These are phyloP conservation scores for Fragum sueziense DNA, from an alignment of 2,888 invertebrate genomes.

Conservation along the genomic window DNA sequence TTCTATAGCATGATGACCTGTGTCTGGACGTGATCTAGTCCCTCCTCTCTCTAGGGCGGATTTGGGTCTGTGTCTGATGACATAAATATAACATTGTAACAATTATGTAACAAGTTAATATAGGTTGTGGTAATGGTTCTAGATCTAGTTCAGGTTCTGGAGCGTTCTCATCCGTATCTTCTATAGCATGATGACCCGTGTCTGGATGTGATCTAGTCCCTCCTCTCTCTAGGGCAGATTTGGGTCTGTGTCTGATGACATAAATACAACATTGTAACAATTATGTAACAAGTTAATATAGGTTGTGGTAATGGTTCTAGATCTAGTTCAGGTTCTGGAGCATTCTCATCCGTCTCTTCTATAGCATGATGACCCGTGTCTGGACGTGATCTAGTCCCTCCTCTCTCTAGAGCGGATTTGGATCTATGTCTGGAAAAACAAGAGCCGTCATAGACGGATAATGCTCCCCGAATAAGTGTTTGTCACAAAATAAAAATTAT, in stretches of 20 bases:
- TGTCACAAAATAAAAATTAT: too few relatives aligned
- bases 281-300: too few relatives aligned
- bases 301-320: constrained; percentile 53
- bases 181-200: too few relatives aligned
- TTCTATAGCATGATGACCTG: constrained; percentile 75
- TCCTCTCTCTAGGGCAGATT: too few relatives aligned
- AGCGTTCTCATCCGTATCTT: constrained; percentile 45
- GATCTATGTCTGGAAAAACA: constrained; percentile 76
- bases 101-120: too few relatives aligned
- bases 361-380: constrained; percentile 74
- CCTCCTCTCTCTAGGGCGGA: constrained; percentile 79
- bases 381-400: constrained; percentile 76
- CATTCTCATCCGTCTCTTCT: constrained; percentile 79
- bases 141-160: not conserved
- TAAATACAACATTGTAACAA: too few relatives aligned
- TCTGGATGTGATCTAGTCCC: too few relatives aligned
- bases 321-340: constrained; percentile 66
- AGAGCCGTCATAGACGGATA: too few relatives aligned
- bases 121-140: too few relatives aligned
- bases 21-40: constrained; percentile 75
- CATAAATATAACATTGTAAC: too few relatives aligned
- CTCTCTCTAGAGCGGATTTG: constrained; percentile 78
- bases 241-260: too few relatives aligned
- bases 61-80: constrained; percentile 75
- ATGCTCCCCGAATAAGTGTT: too few relatives aligned